Base-by-base conservation (phyloP, 2,888 invertebrate genomes). In the Pristionchus arcanus region DNA sequence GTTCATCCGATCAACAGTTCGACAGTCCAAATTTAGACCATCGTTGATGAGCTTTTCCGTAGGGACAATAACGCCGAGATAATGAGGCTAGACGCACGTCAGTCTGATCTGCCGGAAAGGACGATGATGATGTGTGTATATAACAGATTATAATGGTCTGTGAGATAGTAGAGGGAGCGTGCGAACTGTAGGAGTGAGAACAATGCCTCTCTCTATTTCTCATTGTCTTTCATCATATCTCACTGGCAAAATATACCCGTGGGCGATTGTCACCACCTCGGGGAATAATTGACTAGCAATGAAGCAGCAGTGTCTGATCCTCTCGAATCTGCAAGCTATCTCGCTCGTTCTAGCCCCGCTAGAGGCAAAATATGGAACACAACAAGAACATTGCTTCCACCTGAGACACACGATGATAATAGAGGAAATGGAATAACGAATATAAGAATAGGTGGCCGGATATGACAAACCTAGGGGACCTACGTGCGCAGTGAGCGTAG, bases 31-130 rank as follows among this genome's bases (percentile, higher is more conserved):
- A n/a, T 66, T 66, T 66, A 66, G 66, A n/a, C 25, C 25, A 49
- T 49, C 9, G 13, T 28, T 2, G n/a, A 13, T 31, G 31, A 19
- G 68, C 31, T 71, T 3, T 1, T 2, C 68, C 68, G 34, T 19
- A 31, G 68, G 28, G 68, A 31, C 34, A 71, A 28, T 71, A 63
- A n/a, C 63, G 7, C 7, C n/a, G 68, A 7, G 31, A 28, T 71
- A 71, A 71, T 71, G 68, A 71, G 68, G 68, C 31, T 71, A 71
- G 68, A 13, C 68, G 31, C 68, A 31, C 68, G 68, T 71, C 68
- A 71, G 68, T 28, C 68, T 63, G 25, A 77, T 19, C 25, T 28
- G 28, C 21, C 34, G 34, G 37, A 77, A 34, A 42, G 42, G 42
- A 77, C 77, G 77, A 77, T 16, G 37, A 42, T 25, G 77, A 49